Base-by-base conservation (phyloP, 2,888 invertebrate species). In the Emmelina monodactyla region DNA sequence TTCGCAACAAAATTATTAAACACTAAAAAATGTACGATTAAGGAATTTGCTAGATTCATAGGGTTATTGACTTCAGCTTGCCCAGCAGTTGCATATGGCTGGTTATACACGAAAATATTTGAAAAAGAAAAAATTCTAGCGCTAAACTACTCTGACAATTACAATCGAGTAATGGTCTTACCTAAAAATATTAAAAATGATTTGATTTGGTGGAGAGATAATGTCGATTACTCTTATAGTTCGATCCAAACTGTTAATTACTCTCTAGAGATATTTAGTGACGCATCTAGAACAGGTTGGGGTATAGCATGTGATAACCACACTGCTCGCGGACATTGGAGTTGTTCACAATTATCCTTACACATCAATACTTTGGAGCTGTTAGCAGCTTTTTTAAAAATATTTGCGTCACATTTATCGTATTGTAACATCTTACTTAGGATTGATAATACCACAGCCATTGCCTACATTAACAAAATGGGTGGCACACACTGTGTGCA, bases 61-160 rank as follows among this genome's bases (percentile, higher is more conserved):
- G 28, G 28, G 10, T n/a, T 28, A 11, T n/a, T 28, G 10, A 28
- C 28, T 4, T 28, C 28, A n/a, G 28, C 28, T 4, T 28, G 28
- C 11, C 28, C 28, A 4, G 28, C 28, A 4, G 28, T 28, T 11
- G n/a, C 5, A 7, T 28, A 28, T 28, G 28, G 28, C 7, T 28
- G 28, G 28, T 5, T 28, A n/a, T 28, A 28, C 11, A 28, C 28
- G 4, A 28, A 28, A 28, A n/a, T n/a, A 28, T 28, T 28, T 28
- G 28, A 28, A 28, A 28, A n/a, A 11, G 28, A 28, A 28, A 28
- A 28, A 28, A n/a, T 28, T 11, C n/a, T 28, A n/a, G 28, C 28
- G 4, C 11, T 28, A n/a, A 28, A 28, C 11, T 28, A 28, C n/a
- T 28, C 28, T n/a, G n/a, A 28, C n/a, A 28, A 28, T 28, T 28